Evolutionary conservation across 1,140 invertebrate species (phyloP), one percentile per base, ranked within the genome.

Genomic region (Drosophila novamexicana): DNA sequence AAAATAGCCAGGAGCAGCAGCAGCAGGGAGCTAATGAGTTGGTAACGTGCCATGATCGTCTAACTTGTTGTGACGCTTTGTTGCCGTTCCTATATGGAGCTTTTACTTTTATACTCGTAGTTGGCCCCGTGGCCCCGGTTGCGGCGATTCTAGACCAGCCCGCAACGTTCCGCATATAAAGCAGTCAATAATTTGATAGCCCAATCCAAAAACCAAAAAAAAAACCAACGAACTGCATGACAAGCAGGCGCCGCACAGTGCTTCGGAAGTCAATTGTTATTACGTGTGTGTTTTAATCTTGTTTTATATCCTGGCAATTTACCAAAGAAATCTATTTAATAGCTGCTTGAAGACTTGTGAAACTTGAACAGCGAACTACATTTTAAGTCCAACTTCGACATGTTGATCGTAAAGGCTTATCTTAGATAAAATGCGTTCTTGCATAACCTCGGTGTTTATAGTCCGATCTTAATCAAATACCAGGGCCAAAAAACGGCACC

Each of bases 1-100:
- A 77, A 56, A 54, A 83, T 74, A 64, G 77, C 83, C 61, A 91
- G 54, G 49, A 88, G 52, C 34, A 88, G 68, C 22, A 88, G 52
- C 34, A 88, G 68, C 22, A 89, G 57, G 39, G 71, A 86, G 39
- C 79, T 61, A 42, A 71, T 45, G 59, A 77, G 63, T 66, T 82
- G 84, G 56, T 77, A 63, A 64, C 79, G 82, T 74, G 83, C 79
- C 83, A 88, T 86, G 83, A 83, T 86, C 65, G 83, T 77, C 71
- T 77, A 59, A 88, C 56, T 79, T 68, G 59, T 50, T 64, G 58
- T 53, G 52, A 42, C 39, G 65, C 52, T 80, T 71, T 83, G 84
- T 80, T 88, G 69, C 18, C 59, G 10, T 32, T 70, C 58, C 53
- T 69, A 89, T 74, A 83, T 89, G 83, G 76, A 66, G 69, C 66